phyloP scores from a whole-genome alignment of 2,797 vertebrate genomes.

The Megaceryle alcyon region DNA sequence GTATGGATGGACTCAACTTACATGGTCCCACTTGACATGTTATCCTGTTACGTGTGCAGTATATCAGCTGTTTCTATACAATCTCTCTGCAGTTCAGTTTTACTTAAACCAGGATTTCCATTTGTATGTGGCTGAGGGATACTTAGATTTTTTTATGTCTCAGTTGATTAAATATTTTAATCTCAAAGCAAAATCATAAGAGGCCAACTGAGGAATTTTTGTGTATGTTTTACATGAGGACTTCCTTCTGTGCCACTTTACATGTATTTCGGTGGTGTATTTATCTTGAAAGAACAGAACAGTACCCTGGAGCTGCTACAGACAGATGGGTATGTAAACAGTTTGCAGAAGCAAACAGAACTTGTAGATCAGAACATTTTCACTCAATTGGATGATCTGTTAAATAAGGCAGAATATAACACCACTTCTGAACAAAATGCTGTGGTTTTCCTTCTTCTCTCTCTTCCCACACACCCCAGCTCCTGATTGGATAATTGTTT shows the following conservation, averaged over 20 bases:
- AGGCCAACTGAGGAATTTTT: neutral
- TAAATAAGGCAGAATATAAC: constrained; percentile 31
- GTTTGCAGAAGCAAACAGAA: constrained; percentile 12
- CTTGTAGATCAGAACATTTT: constrained; percentile 6
- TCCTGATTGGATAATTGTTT: neutral
- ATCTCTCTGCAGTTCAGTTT: neutral
- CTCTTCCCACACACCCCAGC: neutral
- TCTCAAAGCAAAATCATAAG: neutral
- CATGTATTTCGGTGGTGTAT: neutral
- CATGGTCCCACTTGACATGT: neutral
- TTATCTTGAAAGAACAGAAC: constrained; percentile 3
- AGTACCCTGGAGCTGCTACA: neutral
- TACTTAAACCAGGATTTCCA: neutral
- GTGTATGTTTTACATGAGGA: neutral
- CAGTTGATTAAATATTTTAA: neutral
- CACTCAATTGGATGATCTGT: neutral
- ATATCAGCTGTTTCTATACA: neutral
- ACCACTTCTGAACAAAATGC: neutral
- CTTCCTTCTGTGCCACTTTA: constrained; percentile 5
- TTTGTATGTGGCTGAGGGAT: neutral
- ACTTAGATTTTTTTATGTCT: neutral
- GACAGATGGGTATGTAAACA: neutral
- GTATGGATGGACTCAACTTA: neutral
- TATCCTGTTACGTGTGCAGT: neutral
- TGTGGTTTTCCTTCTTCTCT: neutral